Conservation (phyloP, 2,113 vertebrate species). For the Dasyprocta punctata region DNA sequence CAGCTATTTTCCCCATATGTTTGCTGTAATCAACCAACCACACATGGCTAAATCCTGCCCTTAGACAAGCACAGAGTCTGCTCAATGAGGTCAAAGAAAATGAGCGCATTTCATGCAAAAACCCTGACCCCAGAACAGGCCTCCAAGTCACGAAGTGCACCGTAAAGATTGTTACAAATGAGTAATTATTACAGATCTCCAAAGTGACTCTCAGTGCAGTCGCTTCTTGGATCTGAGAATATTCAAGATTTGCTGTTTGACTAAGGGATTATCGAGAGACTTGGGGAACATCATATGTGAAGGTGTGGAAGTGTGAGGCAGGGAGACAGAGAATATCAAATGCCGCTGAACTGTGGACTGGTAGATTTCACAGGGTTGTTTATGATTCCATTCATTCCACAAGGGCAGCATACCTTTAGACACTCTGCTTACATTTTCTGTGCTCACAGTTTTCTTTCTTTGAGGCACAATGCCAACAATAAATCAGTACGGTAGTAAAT, state of each 20-base stretch:
- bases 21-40: slow-evolving; percentile 74
- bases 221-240: not conserved
- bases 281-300: not conserved
- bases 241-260: not conserved
- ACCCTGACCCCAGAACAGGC: not conserved
- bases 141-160: not conserved
- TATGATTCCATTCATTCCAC: not conserved
- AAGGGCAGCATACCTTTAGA: not conserved
- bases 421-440: not conserved
- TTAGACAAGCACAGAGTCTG: slow-evolving; percentile 57
- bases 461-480: not conserved
- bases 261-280: not conserved
- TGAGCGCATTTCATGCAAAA: not conserved
- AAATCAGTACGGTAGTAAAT: not conserved
- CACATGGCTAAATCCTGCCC: slow-evolving; percentile 66
- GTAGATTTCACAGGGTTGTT: not conserved
- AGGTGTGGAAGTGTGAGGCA: too few species aligned
- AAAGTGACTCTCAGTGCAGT: not conserved
- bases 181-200: slow-evolving; percentile 13
- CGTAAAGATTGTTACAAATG: not conserved
- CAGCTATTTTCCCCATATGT: slow-evolving; percentile 64
- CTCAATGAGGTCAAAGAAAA: not conserved
- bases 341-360: not conserved
- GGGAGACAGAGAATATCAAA: not conserved
- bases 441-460: not conserved